These are phyloP conservation scores for Acanthiza pusilla DNA, from an alignment of 2,797 vertebrate species.

Conservation along the genomic window DNA sequence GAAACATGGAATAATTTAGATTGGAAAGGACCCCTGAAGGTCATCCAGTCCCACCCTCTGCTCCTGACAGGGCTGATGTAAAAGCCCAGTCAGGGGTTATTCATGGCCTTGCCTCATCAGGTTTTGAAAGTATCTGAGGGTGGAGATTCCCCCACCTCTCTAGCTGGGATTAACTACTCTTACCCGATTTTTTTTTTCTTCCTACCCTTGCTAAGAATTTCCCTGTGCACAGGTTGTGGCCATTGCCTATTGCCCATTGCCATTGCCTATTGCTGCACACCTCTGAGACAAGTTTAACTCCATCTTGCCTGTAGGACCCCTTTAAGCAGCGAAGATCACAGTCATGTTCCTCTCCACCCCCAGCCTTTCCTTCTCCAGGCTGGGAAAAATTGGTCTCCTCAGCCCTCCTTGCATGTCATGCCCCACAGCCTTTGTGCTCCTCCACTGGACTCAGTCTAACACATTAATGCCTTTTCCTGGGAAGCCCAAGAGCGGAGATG, in stretches of 20 bases:
- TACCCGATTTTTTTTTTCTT: neutral
- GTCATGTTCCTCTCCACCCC: neutral
- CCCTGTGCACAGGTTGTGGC: neutral
- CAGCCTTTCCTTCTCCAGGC: neutral
- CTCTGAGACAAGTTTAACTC: neutral
- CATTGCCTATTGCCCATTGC: neutral
- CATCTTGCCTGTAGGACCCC: neutral
- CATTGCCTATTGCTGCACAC: too few species aligned
- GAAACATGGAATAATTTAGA: constrained; percentile 27
- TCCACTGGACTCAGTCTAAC: neutral
- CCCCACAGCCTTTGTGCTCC: too few species aligned
- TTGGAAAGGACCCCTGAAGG: constrained; percentile 31
- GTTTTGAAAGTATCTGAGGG: neutral
- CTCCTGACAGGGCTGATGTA: neutral
- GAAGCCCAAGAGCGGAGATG: neutral
- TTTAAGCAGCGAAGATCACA: neutral
- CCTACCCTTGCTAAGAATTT: neutral
- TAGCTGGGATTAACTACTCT: neutral
- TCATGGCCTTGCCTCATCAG: neutral
- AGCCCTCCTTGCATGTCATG: neutral
- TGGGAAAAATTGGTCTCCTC: neutral
- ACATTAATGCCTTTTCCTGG: neutral
- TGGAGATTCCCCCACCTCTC: neutral
- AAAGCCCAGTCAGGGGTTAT: neutral
- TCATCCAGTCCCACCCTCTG: neutral